Conservation (phyloP, 2,888 invertebrate species). For the Drosophila leonis region DNA sequence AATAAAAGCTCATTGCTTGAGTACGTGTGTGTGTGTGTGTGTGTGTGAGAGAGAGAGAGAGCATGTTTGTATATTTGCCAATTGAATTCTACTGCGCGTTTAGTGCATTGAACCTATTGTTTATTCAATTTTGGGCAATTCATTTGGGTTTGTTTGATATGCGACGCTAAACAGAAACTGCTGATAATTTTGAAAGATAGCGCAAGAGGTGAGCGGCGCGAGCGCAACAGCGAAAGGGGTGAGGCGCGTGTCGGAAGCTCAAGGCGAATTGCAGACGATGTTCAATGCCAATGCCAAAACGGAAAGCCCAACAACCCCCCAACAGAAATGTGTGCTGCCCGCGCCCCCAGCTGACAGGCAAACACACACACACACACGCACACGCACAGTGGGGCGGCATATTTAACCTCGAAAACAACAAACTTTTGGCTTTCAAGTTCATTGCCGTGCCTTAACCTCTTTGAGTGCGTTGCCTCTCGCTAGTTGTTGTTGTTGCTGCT, state of each 20-base stretch:
- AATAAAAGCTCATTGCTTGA: slow-evolving; percentile 22
- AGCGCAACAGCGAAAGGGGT: too few species aligned
- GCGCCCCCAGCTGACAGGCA: neutral
- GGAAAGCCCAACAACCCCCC: slow-evolving; percentile 15
- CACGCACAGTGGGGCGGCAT: slow-evolving; percentile 23
- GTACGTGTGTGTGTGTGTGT: neutral
- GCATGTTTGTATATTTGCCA: slow-evolving; percentile 30
- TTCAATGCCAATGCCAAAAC: slow-evolving; percentile 43
- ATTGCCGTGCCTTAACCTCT: slow-evolving; percentile 72
- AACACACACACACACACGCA: slow-evolving; percentile 14
- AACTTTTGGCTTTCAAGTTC: slow-evolving; percentile 70
- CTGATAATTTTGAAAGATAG: slow-evolving; percentile 53
- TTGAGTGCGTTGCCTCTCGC: slow-evolving; percentile 63
- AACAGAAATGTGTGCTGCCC: neutral
- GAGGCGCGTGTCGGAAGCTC: slow-evolving; percentile 1
- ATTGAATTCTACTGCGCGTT: slow-evolving; percentile 75
- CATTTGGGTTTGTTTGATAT: slow-evolving; percentile 59
- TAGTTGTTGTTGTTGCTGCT: slow-evolving; percentile 10
- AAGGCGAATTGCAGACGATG: slow-evolving; percentile 21
- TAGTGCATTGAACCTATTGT: slow-evolving; percentile 77
- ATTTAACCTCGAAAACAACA: slow-evolving; percentile 66
- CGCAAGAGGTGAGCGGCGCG: neutral
- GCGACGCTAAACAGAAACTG: slow-evolving; percentile 65
- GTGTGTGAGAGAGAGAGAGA: neutral
- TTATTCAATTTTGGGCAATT: slow-evolving; percentile 68